Base-by-base conservation (phyloP, 2,888 invertebrate genomes). In the Andrena chrysosceles region DNA sequence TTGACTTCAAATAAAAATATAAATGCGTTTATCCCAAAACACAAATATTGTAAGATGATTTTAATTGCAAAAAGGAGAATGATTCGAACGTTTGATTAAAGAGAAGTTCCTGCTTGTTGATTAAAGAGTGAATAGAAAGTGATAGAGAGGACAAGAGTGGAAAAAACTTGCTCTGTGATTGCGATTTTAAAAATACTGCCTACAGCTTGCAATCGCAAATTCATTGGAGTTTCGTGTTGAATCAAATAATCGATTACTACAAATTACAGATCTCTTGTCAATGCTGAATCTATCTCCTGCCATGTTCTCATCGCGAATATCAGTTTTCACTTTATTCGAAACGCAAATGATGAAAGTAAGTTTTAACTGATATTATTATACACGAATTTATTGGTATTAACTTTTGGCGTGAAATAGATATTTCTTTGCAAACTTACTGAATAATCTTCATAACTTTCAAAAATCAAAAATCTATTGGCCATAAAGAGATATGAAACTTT, bases 21-120 rank as follows among this genome's bases (percentile, higher is more conserved):
- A 48, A 20, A 42, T 7, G n/a, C 13, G 10, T 6, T 23, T 26
- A 13, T 29, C n/a, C 8, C 10, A n/a, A 42, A 60, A 13, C 13
- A 35, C 10, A 52, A 23, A 8, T 59, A 42, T 20, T 5, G 10
- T 5, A 31, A 2, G 35, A 13, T 20, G 1, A 60, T 48, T 48
- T 68, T 76, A 56, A 76, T 77, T 76, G 48, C 33, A 48, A 49
- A 52, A 69, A 31, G 62, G 16, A 20, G 49, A 20, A 2, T 26
- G 5, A 62, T 60, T 67, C 26, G 67, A 49, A 75, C 13, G 52
- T 1, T 49, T 54, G 42, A 78, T 78, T 33, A 76, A n/a, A 76
- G 42, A 8, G 42, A 0, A 13, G 13, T 16, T 13, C 5, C 20
- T 20, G 7, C 16, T 10, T 13, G 63, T 13, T 52, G 64, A 79